Base-by-base conservation (phyloP, 1,140 invertebrate species). In the Drosophila miranda region DNA sequence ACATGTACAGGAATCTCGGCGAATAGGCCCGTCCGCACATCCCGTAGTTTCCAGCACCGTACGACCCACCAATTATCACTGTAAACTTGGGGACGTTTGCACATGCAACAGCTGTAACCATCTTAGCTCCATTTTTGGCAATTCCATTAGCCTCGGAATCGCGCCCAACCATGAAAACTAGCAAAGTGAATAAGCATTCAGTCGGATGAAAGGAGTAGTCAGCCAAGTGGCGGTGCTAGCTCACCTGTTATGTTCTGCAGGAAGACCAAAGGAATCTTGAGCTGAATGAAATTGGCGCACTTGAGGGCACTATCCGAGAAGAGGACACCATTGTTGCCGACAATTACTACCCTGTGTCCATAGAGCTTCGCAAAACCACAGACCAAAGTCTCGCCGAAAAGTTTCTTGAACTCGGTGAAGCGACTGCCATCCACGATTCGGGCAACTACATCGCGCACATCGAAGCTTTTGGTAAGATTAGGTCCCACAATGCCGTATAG, bases 121-220 rank as follows among this genome's bases (percentile, higher is more conserved):
- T 96, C 93, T 99, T 99, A 1, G 99, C 98, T 48, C 99, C 99
- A 92, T 99, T 95, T 91, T 99, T 99, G 1, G 99, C 99, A 74
- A 99, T 99, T 6, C 99, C 99, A 64, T 97, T 96, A 2, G 96
- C 95, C 92, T 99, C 99, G 0, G 98, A 98, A 55, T 99, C 98
- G 73, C 93, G 93, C 1, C 99, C 99, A 19, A 99, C 98, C 98
- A 99, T 99, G 90, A 99, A 99, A 57, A 97, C 87, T 89, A 50
- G 6, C 2, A 3, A 44, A 8, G 16, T n/a, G 95, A 96, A 43
- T 30, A 0, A 14, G 1, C 5, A 28, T 42, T 26, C 4, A 1
- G 41, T 41, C 63, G 30, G 30, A 30, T 30, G 9, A 30, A 30
- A 30, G 30, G 2, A 55, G 41, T 28, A 7, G 9, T 13, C 79